phyloP scores from a whole-genome alignment of 2,797 vertebrate genomes.

The Acrossocheilus fasciatus region DNA sequence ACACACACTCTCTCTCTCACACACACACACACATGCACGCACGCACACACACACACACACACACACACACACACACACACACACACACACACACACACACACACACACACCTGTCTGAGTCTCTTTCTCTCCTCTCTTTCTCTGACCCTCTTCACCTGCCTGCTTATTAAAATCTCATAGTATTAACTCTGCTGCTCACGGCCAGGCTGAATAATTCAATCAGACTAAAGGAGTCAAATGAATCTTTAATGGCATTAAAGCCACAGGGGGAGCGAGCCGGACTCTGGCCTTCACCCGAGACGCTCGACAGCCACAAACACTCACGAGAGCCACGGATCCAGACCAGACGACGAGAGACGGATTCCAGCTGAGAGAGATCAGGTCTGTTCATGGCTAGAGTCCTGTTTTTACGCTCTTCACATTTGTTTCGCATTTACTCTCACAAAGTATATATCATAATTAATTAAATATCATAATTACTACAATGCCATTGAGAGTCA shows the following conservation, averaged over 20 bases:
- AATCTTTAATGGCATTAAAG: constrained; percentile 80
- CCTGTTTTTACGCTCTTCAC: constrained; percentile 21
- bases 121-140: constrained; percentile 26
- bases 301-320: constrained; percentile 58
- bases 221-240: constrained; percentile 79
- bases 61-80: no score
- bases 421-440: not conserved
- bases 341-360: constrained; percentile 1
- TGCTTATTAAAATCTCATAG: constrained; percentile 83
- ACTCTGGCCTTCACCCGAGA: constrained; percentile 64
- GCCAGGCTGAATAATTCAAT: constrained; percentile 81
- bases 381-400: constrained; percentile 6
- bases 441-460: not conserved
- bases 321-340: not conserved
- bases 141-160: constrained; percentile 67
- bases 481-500: constrained; percentile 40
- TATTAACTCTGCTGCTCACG: constrained; percentile 78
- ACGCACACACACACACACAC: no score
- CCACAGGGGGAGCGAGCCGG: constrained; percentile 70
- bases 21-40: not conserved
- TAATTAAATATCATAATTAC: constrained; percentile 42
- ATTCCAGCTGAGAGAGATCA: not conserved
- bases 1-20: constrained; percentile 30
- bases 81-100: not conserved
- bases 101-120: not conserved